Evolutionary conservation across 2,113 vertebrate species (phyloP).

Genomic region (Psittacula cyanocephala): DNA sequence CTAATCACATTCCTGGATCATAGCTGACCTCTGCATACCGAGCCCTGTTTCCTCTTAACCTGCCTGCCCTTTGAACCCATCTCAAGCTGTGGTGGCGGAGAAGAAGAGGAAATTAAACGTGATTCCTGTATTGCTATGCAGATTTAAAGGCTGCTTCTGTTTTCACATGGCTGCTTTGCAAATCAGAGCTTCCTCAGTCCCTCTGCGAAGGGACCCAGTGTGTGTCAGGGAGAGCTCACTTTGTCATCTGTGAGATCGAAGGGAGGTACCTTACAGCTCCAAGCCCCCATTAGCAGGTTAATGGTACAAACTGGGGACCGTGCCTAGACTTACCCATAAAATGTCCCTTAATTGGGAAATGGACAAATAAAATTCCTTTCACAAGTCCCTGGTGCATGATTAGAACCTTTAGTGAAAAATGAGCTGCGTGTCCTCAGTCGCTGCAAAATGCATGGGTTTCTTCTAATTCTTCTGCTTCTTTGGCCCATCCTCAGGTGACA

Average conservation of each 20-base stretch:
- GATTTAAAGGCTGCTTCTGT: constrained; percentile 14
- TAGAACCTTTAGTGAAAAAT: not conserved
- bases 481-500: constrained; percentile 16
- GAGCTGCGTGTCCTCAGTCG: not conserved
- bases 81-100: not conserved
- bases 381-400: not conserved
- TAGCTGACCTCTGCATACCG: constrained; percentile 49
- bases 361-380: constrained; percentile 8
- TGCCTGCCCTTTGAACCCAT: constrained; percentile 26
- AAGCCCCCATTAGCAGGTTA: not conserved
- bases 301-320: not conserved
- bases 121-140: not conserved
- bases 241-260: not conserved
- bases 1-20: constrained; percentile 41
- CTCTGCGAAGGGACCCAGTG: not conserved
- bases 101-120: not conserved
- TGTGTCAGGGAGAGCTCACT: not conserved
- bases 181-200: not conserved
- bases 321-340: constrained; percentile 3
- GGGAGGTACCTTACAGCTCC: not conserved
- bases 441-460: not conserved
- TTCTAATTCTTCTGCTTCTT: not conserved
- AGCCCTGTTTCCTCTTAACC: constrained; percentile 11
- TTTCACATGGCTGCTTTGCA: not conserved
- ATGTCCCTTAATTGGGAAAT: not conserved